These are phyloP conservation scores for Phyllopteryx taeniolatus DNA, from an alignment of 2,113 vertebrate genomes.

Conservation along the genomic window DNA sequence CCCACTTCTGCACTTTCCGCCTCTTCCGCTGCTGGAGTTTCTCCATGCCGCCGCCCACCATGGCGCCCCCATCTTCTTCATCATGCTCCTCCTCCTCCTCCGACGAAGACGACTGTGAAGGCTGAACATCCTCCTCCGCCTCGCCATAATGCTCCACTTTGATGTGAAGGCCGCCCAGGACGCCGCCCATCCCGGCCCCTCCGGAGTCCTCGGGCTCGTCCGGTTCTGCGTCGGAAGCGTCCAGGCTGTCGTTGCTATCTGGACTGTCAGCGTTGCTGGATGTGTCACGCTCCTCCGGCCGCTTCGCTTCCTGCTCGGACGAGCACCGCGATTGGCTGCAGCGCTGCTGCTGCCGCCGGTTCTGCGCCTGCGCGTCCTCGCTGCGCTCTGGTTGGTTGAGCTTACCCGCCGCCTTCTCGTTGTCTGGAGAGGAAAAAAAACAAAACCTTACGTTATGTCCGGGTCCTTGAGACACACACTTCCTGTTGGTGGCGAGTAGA, in stretches of 20 bases:
- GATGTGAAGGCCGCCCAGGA: constrained; percentile 88
- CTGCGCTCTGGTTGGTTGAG: constrained; percentile 84
- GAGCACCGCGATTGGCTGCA: constrained; percentile 60
- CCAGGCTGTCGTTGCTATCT: constrained; percentile 94
- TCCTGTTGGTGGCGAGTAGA: no score
- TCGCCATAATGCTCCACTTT: constrained; percentile 96
- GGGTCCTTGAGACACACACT: neutral
- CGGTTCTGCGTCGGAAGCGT: constrained; percentile 87
- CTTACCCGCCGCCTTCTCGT: constrained; percentile 90
- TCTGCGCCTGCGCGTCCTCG: constrained; percentile 86
- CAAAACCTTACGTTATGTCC: no score
- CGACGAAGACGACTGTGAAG: constrained; percentile 83
- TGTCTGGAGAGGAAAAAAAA: constrained; percentile 75
- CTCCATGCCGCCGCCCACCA: constrained; percentile 82
- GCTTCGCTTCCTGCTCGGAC: constrained; percentile 89
- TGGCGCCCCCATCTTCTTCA: constrained; percentile 81
- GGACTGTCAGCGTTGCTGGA: constrained; percentile 95
- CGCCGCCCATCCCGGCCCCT: constrained; percentile 48
- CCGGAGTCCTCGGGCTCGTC: constrained; percentile 72
- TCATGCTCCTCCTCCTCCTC: constrained; percentile 84
- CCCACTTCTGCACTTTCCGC: constrained; percentile 95
- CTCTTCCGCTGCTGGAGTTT: constrained; percentile 89
- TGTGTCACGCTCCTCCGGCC: constrained; percentile 90
- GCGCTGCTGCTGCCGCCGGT: constrained; percentile 84
- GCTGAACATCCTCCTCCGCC: constrained; percentile 85